Evolutionary conservation across 2,888 invertebrate genomes (phyloP).

Genomic region (Drosophila percnosoma): DNA sequence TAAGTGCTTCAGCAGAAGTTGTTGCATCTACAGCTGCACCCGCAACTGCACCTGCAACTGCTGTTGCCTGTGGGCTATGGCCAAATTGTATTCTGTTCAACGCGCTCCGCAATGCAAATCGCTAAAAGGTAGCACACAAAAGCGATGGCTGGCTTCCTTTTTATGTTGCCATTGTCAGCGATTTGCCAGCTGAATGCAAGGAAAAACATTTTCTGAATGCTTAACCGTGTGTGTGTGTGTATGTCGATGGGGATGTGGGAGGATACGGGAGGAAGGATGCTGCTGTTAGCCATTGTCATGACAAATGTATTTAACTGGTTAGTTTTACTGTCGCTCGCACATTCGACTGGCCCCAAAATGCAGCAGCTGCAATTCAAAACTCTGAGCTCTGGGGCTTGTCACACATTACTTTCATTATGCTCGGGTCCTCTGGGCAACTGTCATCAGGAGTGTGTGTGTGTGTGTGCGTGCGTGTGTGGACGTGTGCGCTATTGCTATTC

Average conservation of each 20-base stretch:
- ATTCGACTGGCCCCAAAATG: constrained; percentile 64
- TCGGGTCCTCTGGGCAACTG: constrained; percentile 61
- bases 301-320: constrained; percentile 80
- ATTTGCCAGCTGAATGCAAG: constrained; percentile 76
- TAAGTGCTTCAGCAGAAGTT: constrained; percentile 50
- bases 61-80: constrained; percentile 52
- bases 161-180: constrained; percentile 76
- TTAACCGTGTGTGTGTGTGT: constrained; percentile 34
- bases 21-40: constrained; percentile 31
- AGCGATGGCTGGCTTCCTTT: constrained; percentile 59
- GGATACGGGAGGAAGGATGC: constrained; percentile 11
- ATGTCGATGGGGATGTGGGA: constrained; percentile 4
- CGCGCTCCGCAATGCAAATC: constrained; percentile 77
- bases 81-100: constrained; percentile 80
- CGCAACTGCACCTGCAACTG: constrained; percentile 3
- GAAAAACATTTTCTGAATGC: constrained; percentile 72
- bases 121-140: constrained; percentile 78
- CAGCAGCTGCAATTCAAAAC: constrained; percentile 46
- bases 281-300: constrained; percentile 68
- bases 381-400: constrained; percentile 72
- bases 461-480: constrained; percentile 29
- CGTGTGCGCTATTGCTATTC: constrained; percentile 42
- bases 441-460: constrained; percentile 27
- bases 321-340: constrained; percentile 54
- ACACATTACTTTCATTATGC: constrained; percentile 79